A percentile compares a stretch with the other conserved stretches of the same genome.
Conservation (phyloP, 64 coral and sea anemone species). For the Anthopleura sola region DNA sequence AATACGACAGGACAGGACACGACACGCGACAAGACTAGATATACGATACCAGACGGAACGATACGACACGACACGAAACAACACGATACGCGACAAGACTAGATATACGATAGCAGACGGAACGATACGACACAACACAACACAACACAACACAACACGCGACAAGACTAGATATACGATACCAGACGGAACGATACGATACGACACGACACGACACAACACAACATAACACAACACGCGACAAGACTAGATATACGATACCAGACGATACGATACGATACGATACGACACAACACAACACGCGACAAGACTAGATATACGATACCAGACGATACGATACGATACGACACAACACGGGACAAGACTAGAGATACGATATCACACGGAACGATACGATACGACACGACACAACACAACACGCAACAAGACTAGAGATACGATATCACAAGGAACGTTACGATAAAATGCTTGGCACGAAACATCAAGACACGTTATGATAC, state of each 20-base stretch:
- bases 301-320: background rate
- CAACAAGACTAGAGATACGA: too few species aligned
- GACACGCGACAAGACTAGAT: too few species aligned
- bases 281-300: background rate
- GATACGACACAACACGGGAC: background rate
- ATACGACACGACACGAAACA: too few species aligned
- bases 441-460: too few species aligned
- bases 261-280: background rate
- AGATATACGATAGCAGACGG: too few species aligned
- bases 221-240: background rate
- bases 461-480: background rate
- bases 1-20: too few species aligned
- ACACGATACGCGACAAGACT: too few species aligned
- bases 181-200: background rate
- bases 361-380: background rate
- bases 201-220: background rate
- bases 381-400: background rate
- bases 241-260: background rate
- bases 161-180: background rate
- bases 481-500: too few species aligned
- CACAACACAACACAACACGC: background rate
- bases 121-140: background rate
- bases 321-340: background rate
- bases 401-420: too few species aligned
- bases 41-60: too few species aligned